Base-by-base conservation (phyloP, 2,888 invertebrate species). In the Epinotia bilunana region DNA sequence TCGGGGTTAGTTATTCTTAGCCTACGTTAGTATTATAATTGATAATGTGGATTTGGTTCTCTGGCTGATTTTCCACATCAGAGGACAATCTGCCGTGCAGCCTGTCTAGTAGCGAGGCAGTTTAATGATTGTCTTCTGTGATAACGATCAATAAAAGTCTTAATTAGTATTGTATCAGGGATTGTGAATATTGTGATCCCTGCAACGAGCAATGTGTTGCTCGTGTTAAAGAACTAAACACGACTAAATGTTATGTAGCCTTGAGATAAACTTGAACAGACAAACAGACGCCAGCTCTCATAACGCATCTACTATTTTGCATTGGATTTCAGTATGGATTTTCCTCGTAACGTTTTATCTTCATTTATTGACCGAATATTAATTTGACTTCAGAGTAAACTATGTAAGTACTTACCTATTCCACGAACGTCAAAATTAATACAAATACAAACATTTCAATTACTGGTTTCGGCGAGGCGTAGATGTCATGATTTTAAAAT, bases 231-330 rank as follows among this genome's bases (percentile, higher is more conserved):
- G 3, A 53, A 18, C 12, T 7, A 39, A 57, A 57, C 12, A 39
- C 57, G 16, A 39, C 53, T 53, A 9, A 53, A 53, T 39, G 6
- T 16, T 68, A 11, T 18, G 13, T 23, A 43, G 39, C 68, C 58
- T 58, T 58, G 68, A 43, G 58, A 58, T 58, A 20, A 43, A 43
- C 20, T 67, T 60, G n/a, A 69, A 69, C 46, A 69, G 69, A 46
- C 69, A 58, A 43, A 69, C 11, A 46, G 58, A 43, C 58, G 58
- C 58, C 69, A 28, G 43, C 28, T 11, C 23, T n/a, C 12, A 20
- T 20, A 43, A 7, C 7, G 57, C 2, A 55, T 43, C 43, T 46
- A 63, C 20, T n/a, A 20, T 58, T 58, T 20, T 57, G 16, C 6
- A 23, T 43, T 43, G 39, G 18, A 39, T 43, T 53, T 28, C n/a